Evolutionary conservation across 64 coral and sea anemone genomes (phyloP).

Genomic region (Pachyseris speciosa): DNA sequence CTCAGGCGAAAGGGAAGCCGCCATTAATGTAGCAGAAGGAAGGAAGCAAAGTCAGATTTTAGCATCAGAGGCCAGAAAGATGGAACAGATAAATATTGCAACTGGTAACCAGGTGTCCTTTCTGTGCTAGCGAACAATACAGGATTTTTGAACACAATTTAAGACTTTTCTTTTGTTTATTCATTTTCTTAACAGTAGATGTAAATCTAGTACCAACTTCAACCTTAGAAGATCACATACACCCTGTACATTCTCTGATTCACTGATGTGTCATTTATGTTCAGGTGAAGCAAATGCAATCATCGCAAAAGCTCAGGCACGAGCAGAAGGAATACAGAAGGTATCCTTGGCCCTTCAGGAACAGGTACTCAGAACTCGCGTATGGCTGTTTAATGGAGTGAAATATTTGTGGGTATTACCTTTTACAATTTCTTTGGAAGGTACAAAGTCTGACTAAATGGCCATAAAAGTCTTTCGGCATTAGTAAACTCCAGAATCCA

Average conservation of each 20-base stretch:
- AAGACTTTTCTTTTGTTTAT: too few relatives aligned
- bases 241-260: not conserved
- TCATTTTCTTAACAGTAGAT: too few relatives aligned
- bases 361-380: constrained; percentile 39
- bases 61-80: constrained; percentile 85
- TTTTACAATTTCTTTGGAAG: not conserved
- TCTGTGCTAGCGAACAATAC: too few relatives aligned
- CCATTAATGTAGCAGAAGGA: constrained; percentile 98
- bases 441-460: too few relatives aligned
- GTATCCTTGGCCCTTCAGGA: constrained; percentile 84
- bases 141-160: too few relatives aligned
- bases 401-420: too few relatives aligned
- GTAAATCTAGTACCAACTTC: too few relatives aligned
- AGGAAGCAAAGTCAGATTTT: constrained; percentile 97
- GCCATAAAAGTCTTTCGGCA: too few relatives aligned
- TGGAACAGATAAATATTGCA: constrained; percentile 93
- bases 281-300: constrained; percentile 98
- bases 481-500: too few relatives aligned
- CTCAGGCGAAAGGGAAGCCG: constrained; percentile 83
- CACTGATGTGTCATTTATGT: not conserved
- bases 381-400: not conserved
- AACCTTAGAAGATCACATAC: too few relatives aligned
- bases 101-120: constrained; percentile 67
- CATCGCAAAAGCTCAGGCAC: constrained; percentile 88
- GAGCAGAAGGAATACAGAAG: constrained; percentile 88